phyloP scores from a whole-genome alignment of 2,888 invertebrate genomes.

The Dasypogon diadema region DNA sequence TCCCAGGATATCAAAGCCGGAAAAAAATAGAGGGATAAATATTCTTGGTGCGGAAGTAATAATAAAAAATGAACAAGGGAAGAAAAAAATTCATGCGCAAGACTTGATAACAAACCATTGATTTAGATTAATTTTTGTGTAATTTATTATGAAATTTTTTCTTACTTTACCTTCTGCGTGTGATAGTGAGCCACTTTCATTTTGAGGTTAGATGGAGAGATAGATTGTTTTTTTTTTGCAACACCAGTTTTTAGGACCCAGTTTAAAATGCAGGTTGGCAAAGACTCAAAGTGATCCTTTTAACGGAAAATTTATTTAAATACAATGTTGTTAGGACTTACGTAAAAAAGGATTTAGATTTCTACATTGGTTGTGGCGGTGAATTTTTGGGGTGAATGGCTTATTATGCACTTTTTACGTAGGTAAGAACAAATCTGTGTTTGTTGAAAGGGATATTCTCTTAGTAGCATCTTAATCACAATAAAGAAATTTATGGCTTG shows the following conservation, averaged over 20 bases:
- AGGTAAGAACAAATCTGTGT: no score
- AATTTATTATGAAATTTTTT: slow-evolving; percentile 55
- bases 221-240: not conserved
- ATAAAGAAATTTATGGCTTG: no score
- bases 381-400: no score
- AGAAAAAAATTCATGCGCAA: slow-evolving; percentile 5
- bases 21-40: slow-evolving; percentile 33
- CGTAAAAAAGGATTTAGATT: not conserved
- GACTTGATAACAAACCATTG: slow-evolving; percentile 55
- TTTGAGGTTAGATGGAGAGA: slow-evolving; percentile 43
- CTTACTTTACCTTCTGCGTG: no score
- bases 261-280: not conserved
- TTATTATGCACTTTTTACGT: no score
- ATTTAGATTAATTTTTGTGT: slow-evolving; percentile 57
- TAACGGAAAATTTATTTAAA: slow-evolving; percentile 57
- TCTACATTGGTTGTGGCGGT: not conserved
- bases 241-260: not conserved
- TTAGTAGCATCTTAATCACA: no score
- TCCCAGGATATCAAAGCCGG: slow-evolving; percentile 55
- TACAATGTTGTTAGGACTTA: slow-evolving; percentile 5
- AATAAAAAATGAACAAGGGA: slow-evolving; percentile 5
- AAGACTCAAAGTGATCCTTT: no score
- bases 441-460: no score
- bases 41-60: not conserved
- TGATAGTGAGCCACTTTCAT: slow-evolving; percentile 19